Conservation (phyloP, 2,888 invertebrate genomes). For the Drosophila recens region DNA sequence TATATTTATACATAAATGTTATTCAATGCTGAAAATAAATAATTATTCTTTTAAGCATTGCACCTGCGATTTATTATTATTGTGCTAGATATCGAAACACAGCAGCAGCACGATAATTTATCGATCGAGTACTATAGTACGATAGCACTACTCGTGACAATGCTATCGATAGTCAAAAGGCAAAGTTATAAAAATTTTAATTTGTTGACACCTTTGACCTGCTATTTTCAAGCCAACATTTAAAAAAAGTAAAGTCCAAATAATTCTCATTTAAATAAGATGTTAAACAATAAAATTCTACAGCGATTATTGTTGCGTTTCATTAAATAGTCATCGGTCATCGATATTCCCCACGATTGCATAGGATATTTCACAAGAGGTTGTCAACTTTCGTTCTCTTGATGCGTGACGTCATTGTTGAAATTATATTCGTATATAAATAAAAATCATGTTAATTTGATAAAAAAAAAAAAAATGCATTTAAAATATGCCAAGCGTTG, state of each 20-base stretch:
- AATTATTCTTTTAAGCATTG: constrained; percentile 71
- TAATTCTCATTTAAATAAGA: neutral
- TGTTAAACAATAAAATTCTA: neutral
- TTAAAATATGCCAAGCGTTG: neutral
- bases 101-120: neutral
- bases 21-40: constrained; percentile 80
- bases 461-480: neutral
- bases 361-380: neutral
- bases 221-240: too few species aligned
- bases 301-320: neutral
- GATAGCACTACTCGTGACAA: constrained; percentile 18
- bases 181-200: too few species aligned
- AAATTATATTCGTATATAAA: neutral
- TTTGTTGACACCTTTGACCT: too few species aligned
- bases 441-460: neutral
- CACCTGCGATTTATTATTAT: neutral
- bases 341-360: neutral
- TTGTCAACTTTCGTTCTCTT: neutral
- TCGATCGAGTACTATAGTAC: constrained; percentile 15
- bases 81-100: constrained; percentile 37
- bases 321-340: neutral
- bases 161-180: neutral
- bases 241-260: neutral
- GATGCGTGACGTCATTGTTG: neutral
- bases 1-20: constrained; percentile 67